phyloP scores from a whole-genome alignment of 2,888 invertebrate genomes.

The Aporophyla nigra region DNA sequence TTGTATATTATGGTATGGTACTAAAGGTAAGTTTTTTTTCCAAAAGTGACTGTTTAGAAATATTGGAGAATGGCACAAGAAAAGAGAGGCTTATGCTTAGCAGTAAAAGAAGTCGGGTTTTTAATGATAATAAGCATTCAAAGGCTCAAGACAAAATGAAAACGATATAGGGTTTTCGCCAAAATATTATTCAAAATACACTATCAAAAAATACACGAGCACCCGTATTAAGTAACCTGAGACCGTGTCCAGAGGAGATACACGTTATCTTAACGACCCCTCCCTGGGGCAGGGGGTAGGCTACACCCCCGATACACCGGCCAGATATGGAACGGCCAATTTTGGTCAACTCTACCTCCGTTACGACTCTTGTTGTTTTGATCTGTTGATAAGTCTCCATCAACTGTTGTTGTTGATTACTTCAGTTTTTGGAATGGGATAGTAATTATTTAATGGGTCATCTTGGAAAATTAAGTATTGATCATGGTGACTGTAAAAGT shows the following conservation, averaged over 20 bases:
- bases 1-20: too few relatives aligned
- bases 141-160: background rate
- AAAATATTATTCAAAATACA: conserved; percentile 46
- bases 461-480: conserved; percentile 5
- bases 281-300: conserved; percentile 58
- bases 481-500: background rate
- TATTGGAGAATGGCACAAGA: too few relatives aligned
- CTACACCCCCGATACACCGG: conserved; percentile 73
- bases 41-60: too few relatives aligned
- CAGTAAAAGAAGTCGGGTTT: too few relatives aligned
- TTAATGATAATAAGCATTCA: too few relatives aligned
- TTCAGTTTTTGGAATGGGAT: conserved; percentile 51
- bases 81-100: too few relatives aligned
- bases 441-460: conserved; percentile 45
- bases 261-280: conserved; percentile 89
- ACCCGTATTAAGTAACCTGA: conserved; percentile 82
- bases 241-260: conserved; percentile 84
- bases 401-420: conserved; percentile 57
- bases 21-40: too few relatives aligned
- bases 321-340: conserved; percentile 85
- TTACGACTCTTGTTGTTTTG: conserved; percentile 82
- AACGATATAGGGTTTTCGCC: background rate
- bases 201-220: conserved; percentile 56
- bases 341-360: conserved; percentile 84
- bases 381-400: conserved; percentile 61